Conservation (phyloP, 2,797 vertebrate species). For the Chloroceryle inda region DNA sequence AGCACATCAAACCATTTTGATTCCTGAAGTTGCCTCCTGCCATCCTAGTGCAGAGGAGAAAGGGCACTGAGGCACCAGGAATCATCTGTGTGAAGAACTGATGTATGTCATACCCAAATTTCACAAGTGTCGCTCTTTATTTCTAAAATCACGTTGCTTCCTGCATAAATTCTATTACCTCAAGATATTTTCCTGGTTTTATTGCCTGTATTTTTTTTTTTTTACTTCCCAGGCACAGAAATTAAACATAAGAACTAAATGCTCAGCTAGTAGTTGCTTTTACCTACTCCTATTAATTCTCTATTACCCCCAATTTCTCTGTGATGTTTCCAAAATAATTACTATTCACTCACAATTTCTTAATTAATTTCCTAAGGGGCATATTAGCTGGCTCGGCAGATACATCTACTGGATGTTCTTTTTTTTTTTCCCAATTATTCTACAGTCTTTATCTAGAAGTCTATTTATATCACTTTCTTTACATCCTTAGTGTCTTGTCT, state of each 20-base stretch:
- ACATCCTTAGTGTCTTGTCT: neutral
- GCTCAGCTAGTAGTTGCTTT: neutral
- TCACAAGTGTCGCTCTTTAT: neutral
- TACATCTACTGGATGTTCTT: neutral
- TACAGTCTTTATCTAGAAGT: neutral
- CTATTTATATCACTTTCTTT: neutral
- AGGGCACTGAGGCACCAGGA: neutral
- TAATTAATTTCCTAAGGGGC: slow-evolving; percentile 9
- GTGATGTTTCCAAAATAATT: slow-evolving; percentile 57
- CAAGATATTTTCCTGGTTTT: neutral
- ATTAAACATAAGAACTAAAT: neutral
- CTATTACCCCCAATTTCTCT: neutral
- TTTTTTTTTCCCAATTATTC: neutral
- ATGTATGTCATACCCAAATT: neutral
- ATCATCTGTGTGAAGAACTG: neutral
- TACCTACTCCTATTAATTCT: neutral
- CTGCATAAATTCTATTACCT: neutral
- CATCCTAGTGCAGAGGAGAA: neutral
- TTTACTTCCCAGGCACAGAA: neutral
- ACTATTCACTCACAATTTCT: slow-evolving; percentile 19
- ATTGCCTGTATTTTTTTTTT: neutral
- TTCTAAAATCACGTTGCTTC: neutral
- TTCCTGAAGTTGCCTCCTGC: neutral
- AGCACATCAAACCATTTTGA: neutral
- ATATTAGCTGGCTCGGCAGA: neutral